These are phyloP conservation scores for Anguilla japonica DNA, from an alignment of 2,113 vertebrate genomes.

Conservation along the genomic window DNA sequence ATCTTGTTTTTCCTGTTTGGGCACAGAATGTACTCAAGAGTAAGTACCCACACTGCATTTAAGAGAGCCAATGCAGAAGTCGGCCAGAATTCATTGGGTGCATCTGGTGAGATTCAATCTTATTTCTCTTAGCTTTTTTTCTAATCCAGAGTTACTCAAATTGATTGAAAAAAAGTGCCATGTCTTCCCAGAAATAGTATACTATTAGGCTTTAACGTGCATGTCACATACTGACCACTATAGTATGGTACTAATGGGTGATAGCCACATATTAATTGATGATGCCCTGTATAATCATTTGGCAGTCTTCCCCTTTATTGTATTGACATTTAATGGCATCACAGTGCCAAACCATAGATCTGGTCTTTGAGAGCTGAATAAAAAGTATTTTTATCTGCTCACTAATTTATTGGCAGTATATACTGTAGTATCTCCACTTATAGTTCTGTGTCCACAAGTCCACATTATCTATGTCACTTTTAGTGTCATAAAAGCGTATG, in stretches of 20 bases:
- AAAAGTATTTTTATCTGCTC: too few species aligned
- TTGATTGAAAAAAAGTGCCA: background rate
- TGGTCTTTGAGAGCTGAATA: too few species aligned
- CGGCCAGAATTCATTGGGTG: background rate
- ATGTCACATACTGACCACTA: background rate
- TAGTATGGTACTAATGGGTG: background rate
- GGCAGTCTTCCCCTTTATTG: background rate
- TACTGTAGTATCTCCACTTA: too few species aligned
- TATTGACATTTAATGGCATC: background rate
- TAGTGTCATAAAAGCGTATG: too few species aligned
- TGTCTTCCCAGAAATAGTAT: background rate
- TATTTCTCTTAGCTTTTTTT: background rate
- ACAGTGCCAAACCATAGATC: too few species aligned
- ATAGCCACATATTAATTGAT: background rate
- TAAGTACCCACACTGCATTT: background rate
- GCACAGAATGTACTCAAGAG: background rate
- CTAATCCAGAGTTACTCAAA: background rate
- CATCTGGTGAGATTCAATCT: background rate
- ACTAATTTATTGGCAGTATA: too few species aligned
- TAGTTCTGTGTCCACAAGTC: too few species aligned
- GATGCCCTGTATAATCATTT: background rate
- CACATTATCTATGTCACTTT: too few species aligned
- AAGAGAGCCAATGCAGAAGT: background rate
- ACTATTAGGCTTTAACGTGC: background rate
- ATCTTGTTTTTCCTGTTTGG: conserved; percentile 6